Evolutionary conservation across 2,113 vertebrate genomes (phyloP).

Genomic region (Epinephelus cyanopodus): DNA sequence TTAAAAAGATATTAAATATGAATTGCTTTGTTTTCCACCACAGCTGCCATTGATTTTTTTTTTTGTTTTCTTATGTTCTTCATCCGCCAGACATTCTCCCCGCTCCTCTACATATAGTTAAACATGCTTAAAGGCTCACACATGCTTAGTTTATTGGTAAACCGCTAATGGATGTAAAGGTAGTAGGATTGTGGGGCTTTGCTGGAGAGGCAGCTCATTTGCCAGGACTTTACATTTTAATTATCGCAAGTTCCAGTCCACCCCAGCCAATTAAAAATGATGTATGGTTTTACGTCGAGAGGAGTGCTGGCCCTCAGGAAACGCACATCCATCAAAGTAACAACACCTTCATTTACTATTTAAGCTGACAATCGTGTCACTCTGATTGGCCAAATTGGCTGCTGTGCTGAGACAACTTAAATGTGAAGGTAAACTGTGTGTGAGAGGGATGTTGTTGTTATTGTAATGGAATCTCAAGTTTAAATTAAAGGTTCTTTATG

Average conservation of each 20-base stretch:
- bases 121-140: conserved; percentile 46
- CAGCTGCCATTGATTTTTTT: conserved; percentile 24
- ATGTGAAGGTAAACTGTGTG: conserved; percentile 63
- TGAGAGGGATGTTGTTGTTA: conserved; percentile 48
- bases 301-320: conserved; percentile 73
- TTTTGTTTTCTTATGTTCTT: neutral
- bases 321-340: conserved; percentile 83
- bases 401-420: conserved; percentile 57
- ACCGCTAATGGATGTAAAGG: conserved; percentile 77
- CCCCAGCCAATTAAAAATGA: conserved; percentile 90
- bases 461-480: conserved; percentile 12
- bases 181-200: conserved; percentile 70
- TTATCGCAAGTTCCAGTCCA: conserved; percentile 80
- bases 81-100: conserved; percentile 23
- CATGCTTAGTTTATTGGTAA: conserved; percentile 74
- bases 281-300: conserved; percentile 85
- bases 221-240: conserved; percentile 78
- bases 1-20: neutral
- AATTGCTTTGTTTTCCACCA: conserved; percentile 18
- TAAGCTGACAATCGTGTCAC: conserved; percentile 66
- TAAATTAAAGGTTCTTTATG: conserved; percentile 5
- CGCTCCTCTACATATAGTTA: conserved; percentile 31
- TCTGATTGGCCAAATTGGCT: conserved; percentile 66
- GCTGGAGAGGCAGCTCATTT: conserved; percentile 78
- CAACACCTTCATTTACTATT: conserved; percentile 81